Conservation (phyloP, 1,140 invertebrate species). For the Galendromus occidentalis region DNA sequence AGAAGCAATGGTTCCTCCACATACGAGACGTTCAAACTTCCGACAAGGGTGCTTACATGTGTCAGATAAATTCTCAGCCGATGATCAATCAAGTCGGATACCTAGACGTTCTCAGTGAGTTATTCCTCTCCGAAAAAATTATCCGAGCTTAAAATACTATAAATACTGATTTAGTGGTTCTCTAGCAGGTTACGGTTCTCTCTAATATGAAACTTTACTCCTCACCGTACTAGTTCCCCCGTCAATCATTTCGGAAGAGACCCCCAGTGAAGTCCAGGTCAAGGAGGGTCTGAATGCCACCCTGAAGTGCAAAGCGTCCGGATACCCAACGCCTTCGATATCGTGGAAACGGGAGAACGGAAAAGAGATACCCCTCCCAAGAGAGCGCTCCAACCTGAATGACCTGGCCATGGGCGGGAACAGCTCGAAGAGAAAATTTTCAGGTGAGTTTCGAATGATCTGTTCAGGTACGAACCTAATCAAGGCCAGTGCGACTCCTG, state of each 20-base stretch:
- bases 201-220: too few species aligned
- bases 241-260: constrained; percentile 43
- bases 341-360: constrained; percentile 68
- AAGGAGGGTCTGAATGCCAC: constrained; percentile 52
- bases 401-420: too few species aligned
- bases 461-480: too few species aligned
- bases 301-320: constrained; percentile 46
- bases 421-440: too few species aligned
- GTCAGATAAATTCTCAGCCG: constrained; percentile 83
- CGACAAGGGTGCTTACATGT: constrained; percentile 82
- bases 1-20: constrained; percentile 44
- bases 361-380: constrained; percentile 50
- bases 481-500: too few species aligned
- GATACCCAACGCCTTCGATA: constrained; percentile 58
- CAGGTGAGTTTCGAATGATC: too few species aligned
- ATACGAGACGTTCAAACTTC: constrained; percentile 71
- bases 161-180: neutral
- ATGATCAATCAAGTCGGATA: constrained; percentile 63
- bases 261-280: constrained; percentile 55
- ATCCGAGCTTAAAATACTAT: neutral
- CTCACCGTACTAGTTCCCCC: constrained; percentile 29
- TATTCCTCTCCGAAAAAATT: neutral
- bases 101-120: constrained; percentile 75
- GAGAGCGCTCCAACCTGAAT: constrained; percentile 26
- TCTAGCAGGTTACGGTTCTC: too few species aligned